Conservation (phyloP, 1,140 invertebrate species). For the Tetraneura akinire region DNA sequence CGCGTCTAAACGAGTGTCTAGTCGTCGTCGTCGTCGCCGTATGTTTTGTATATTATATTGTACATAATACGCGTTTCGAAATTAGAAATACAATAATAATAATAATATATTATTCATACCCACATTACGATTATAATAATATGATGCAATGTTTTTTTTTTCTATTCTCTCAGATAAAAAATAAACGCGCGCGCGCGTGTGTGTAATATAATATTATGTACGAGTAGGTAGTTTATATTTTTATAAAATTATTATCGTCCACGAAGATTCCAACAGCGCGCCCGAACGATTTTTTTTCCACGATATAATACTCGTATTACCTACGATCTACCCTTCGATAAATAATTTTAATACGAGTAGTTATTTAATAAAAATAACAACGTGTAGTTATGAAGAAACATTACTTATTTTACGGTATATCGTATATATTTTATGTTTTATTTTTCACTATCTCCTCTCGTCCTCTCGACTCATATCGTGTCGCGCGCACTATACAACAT, state of each 20-base stretch:
- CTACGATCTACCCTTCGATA: not conserved
- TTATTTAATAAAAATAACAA: not conserved
- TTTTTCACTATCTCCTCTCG: not conserved
- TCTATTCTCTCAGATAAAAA: too few species aligned
- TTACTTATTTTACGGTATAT: too few species aligned
- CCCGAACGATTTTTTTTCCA: not conserved
- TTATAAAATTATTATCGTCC: too few species aligned
- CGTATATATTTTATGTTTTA: too few species aligned
- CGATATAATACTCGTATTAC: not conserved
- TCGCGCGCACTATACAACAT: not conserved
- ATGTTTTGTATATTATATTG: constrained; percentile 16
- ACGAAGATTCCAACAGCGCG: too few species aligned
- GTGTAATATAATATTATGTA: too few species aligned
- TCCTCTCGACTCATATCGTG: not conserved
- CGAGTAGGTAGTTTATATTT: too few species aligned
- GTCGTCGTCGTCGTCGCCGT: not conserved
- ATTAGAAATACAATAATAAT: constrained; percentile 8
- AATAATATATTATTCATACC: not conserved
- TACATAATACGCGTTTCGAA: too few species aligned
- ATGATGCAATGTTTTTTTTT: not conserved
- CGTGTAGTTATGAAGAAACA: not conserved
- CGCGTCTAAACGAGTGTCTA: not conserved
- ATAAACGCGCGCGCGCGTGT: not conserved
- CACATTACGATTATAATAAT: not conserved
- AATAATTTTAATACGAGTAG: not conserved